phyloP scores from a whole-genome alignment of 2,113 vertebrate species.

The Lynx canadensis region DNA sequence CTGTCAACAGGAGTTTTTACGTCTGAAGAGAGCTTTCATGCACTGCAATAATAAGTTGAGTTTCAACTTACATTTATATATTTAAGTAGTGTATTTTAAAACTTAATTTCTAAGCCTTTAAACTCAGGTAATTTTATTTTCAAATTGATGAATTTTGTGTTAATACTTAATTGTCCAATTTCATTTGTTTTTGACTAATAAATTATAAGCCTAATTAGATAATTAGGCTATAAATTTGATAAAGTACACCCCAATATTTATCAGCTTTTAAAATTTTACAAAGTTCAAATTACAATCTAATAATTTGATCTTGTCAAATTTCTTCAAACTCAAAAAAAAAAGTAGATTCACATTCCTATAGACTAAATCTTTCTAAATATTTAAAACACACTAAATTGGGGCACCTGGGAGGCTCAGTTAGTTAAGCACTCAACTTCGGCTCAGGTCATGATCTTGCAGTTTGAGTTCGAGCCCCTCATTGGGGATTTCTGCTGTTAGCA shows the following conservation, averaged over 20 bases:
- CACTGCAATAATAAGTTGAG: background rate
- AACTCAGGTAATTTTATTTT: conserved; percentile 11
- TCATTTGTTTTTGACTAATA: background rate
- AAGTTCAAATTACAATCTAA: background rate
- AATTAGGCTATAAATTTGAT: background rate
- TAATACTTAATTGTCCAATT: background rate
- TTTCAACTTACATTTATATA: conserved; percentile 1
- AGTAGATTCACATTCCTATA: background rate
- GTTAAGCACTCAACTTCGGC: too few species aligned
- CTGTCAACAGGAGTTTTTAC: background rate
- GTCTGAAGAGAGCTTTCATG: background rate
- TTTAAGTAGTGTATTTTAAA: conserved; percentile 12
- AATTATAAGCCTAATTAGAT: background rate
- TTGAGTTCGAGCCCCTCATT: too few species aligned
- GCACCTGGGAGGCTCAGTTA: too few species aligned
- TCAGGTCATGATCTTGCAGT: too few species aligned
- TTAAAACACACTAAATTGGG: background rate
- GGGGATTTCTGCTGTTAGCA: too few species aligned
- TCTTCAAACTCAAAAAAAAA: background rate
- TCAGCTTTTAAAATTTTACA: background rate
- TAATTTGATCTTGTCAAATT: conserved; percentile 4
- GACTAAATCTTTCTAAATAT: background rate
- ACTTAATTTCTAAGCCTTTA: background rate
- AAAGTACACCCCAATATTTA: background rate
- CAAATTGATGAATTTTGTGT: background rate